Base-by-base conservation (phyloP, 2,113 vertebrate genomes). In the Microcebus tavaratra region DNA sequence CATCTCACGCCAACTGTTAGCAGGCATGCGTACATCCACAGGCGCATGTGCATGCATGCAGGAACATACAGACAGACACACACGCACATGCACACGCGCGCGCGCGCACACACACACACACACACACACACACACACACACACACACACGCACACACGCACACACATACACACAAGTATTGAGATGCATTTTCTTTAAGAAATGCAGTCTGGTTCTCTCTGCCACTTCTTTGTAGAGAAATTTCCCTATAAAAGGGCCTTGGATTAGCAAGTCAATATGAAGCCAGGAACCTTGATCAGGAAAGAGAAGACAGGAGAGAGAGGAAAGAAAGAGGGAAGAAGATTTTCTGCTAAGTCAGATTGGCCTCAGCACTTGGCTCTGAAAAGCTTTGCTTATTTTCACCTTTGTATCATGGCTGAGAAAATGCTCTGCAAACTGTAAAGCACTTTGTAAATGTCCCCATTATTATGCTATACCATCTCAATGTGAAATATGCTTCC, bases 221-320 rank as follows among this genome's bases (percentile, higher is more conserved):
- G 70, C 65, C 63, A 70, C 17, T 25, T 75, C 55, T 93, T 61
- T 63, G 29, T 27, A 34, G 50, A 83, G 50, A 75, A 88, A 87
- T 42, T 25, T 18, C 23, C 27, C 70, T 57, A 3, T 21, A 45
- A 88, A 86, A 81, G 15, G 29, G 25, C 34, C 88, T 80, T 39
- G 61, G 82, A 78, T 81, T 75, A 93, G 65, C 36, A 76, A 81
- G 72, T 94, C 78, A 61, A 2, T 39, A 34, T 78, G 72, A 95
- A 96, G 50, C 18, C 23, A 2, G 48, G 82, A 68, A 31, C 45
- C 15, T 65, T 84, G 80, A 50, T 50, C 57, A 68, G 72, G 34
- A 87, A 39, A 84, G 81, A 63, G 45, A 84, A 78, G 75, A 29
- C 25, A 59, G 65, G 12, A 57, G 95, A 31, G 57, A 67, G 34